Conservation (phyloP, 2,797 vertebrate species). For the Macrochelys suwanniensis region DNA sequence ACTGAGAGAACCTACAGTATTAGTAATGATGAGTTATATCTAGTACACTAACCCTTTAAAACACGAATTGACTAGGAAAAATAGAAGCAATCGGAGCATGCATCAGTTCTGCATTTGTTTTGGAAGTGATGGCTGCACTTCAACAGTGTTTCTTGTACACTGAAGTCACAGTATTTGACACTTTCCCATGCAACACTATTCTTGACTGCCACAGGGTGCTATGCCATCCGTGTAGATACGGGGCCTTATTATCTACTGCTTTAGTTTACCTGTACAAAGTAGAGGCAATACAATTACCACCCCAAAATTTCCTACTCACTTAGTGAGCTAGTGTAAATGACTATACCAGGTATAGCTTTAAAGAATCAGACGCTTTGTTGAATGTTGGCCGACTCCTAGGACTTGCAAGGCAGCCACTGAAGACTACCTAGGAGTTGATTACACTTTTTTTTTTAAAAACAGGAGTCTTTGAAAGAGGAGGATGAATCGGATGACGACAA, state of each 20-base stretch:
- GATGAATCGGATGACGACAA: conserved; percentile 99
- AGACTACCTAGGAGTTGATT: no score
- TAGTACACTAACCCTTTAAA: not conserved
- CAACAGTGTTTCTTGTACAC: not conserved
- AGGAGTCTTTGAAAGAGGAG: conserved; percentile 99
- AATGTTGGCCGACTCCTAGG: not conserved
- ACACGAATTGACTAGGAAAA: not conserved
- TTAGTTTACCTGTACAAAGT: not conserved
- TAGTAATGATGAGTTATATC: not conserved
- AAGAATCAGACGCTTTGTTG: not conserved
- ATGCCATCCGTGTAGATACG: not conserved
- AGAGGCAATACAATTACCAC: not conserved
- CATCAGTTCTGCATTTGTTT: not conserved
- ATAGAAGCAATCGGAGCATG: not conserved
- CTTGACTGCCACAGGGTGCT: not conserved
- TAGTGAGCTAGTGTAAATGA: not conserved
- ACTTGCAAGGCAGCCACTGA: not conserved
- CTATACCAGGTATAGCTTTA: not conserved
- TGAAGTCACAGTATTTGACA: not conserved
- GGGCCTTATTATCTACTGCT: not conserved
- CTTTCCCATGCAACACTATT: not conserved
- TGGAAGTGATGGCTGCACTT: not conserved
- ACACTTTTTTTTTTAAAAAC: conserved; percentile 21
- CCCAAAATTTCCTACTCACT: not conserved
- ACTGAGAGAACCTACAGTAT: not conserved